Evolutionary conservation across 2,113 vertebrate genomes (phyloP), one percentile per base, ranked within the genome.

Genomic region (Ciconia maguari): DNA sequence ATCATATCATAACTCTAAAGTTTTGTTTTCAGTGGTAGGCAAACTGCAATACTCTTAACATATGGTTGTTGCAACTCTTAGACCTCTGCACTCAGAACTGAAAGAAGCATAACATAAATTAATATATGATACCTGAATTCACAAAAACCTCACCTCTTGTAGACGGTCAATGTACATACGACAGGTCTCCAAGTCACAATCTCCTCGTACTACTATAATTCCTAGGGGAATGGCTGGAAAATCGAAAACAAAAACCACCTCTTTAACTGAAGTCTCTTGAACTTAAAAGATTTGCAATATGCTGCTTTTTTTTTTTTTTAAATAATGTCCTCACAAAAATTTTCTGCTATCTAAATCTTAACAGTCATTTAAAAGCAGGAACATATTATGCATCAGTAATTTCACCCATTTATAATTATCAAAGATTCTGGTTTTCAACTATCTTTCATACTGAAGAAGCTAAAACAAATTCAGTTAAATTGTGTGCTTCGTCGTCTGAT

Each of bases 181-280:
- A 97, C 99, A 99, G 13, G 99, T 99, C 97, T 99, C 99, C 98
- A 99, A 98, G 94, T 99, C 99, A 96, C 99, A 99, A 96, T 99
- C 99, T 82, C 99, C 99, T 81, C 99, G 98, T 81, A 99, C 98
- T 94, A 99, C 99, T 92, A 99, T 99, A 71, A 99, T 99, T 93
- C 99, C 99, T 42, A 99, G 97, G 4, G 99, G 99, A 92, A 99
- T 99, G 46, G 99, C 99, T 99, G 96, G 11, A 79, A 92, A 90
- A 57, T 62, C 49, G 90, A 83, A 95, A 88, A 36, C 54, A 96
- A 79, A 95, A 32, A 83, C 52, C 89, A 57, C 0, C 2, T 41
- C 18, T 69, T 90, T 55, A 76, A 58, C 7, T 41, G 7, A 77
- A 77, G 5, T 16, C 46, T 74, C n/a, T 66, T 51, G 25, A 62